A percentile compares a stretch with the other conserved stretches of the same genome.
Evolutionary conservation across 2,113 vertebrate species (phyloP).

Genomic region (Poicephalus meyeri): DNA sequence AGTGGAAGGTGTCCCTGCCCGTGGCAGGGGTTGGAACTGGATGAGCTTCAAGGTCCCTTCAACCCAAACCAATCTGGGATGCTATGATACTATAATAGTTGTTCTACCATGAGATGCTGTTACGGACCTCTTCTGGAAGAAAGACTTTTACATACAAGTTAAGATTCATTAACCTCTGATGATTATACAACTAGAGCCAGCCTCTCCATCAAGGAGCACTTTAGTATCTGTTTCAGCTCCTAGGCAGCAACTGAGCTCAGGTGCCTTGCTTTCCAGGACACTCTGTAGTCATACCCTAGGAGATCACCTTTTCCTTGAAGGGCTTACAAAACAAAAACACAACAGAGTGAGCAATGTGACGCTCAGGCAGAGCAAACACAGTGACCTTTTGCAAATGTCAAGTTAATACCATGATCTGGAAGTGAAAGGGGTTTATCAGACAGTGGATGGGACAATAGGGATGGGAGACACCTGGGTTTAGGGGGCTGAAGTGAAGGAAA

Average conservation of each 20-base stretch:
- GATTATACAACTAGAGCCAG: neutral
- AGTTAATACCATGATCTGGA: slow-evolving; percentile 52
- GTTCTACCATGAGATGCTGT: neutral
- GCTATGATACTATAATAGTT: neutral
- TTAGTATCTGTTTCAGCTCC: neutral
- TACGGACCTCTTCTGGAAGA: neutral
- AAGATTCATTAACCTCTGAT: neutral
- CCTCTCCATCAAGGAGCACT: neutral
- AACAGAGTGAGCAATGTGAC: neutral
- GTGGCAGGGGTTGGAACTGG: neutral
- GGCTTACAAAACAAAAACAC: neutral
- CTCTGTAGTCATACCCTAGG: neutral
- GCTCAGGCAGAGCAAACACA: neutral
- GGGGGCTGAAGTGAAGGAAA: neutral
- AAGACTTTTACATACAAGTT: neutral
- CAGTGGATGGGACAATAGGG: neutral
- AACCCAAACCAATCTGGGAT: neutral
- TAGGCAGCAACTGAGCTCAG: neutral
- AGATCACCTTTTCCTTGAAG: slow-evolving; percentile 4
- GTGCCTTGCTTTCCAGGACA: neutral
- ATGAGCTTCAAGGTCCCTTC: neutral
- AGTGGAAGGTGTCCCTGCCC: neutral
- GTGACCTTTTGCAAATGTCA: slow-evolving; percentile 60
- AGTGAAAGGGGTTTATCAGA: slow-evolving; percentile 11
- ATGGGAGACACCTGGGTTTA: neutral